Evolutionary conservation across 2,888 invertebrate genomes (phyloP), one percentile per base, ranked within the genome.

Genomic region (Apodemia duryi): DNA sequence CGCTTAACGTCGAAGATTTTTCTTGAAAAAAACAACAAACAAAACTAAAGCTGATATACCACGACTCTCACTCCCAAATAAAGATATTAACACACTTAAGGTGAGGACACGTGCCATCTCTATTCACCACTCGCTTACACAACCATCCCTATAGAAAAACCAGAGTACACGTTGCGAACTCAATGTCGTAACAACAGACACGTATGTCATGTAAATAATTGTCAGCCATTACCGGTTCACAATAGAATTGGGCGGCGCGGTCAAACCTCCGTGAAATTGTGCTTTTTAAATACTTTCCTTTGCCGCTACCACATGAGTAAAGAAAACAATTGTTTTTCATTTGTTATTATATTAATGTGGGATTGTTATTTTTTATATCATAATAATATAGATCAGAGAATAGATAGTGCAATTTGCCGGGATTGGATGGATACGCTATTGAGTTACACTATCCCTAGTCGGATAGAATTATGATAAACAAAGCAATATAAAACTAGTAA

Each of bases 181-280:
- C 69, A 72, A 64, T 70, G 67, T 68, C 65, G 60, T 60, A 64
- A 62, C 35, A 71, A 72, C 71, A 73, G 71, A 75, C 76, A 74
- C 69, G 68, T 73, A 77, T 76, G 79, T 76, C 75, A 75, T 74
- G 73, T 73, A 76, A 75, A 74, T 76, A 54, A 54, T 54, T 54
- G 54, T 54, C 54, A 62, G 72, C 83, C 74, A 89, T 91, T 91
- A 89, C 84, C 64, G 73, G 67, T 75, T 69, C 75, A 90, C 91
- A 91, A 91, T 86, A 88, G 90, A 91, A 91, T 91, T 90, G 91
- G 91, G 88, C 84, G 81, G 80, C 71, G 76, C 74, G 72, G 78
- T 78, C 72, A 77, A 84, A 84, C 75, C 79, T 75, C 86, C 91
- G 87, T 88, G 88, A 90, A 90, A 91, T 90, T 89, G 85, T 80